phyloP scores from a whole-genome alignment of 2,888 invertebrate genomes.

The Synanthedon formicaeformis region DNA sequence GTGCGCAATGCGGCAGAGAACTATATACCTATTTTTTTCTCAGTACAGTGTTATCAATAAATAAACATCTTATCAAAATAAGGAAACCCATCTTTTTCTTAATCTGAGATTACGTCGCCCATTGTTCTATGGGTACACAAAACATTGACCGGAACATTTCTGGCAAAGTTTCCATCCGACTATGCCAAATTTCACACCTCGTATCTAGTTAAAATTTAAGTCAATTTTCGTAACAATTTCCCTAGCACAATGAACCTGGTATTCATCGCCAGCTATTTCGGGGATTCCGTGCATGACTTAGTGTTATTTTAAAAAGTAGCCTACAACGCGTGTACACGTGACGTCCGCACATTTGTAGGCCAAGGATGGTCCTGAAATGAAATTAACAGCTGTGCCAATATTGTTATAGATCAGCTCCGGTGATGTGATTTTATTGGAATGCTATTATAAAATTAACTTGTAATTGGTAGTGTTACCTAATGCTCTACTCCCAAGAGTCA shows the following conservation, averaged over 20 bases:
- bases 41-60: not conserved
- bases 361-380: conserved; percentile 35
- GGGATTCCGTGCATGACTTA: too few relatives aligned
- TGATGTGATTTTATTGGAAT: conserved; percentile 12
- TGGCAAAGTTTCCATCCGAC: conserved; percentile 23
- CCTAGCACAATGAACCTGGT: conserved; percentile 26
- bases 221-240: conserved; percentile 7
- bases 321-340: not conserved
- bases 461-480: not conserved
- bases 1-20: conserved; percentile 3
- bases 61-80: not conserved
- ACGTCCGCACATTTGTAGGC: conserved; percentile 19
- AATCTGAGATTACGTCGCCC: not conserved
- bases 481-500: too few relatives aligned
- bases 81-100: not conserved
- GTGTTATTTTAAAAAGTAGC: not conserved
- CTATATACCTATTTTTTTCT: not conserved
- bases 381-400: conserved; percentile 20
- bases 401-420: conserved; percentile 9
- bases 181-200: conserved; percentile 40
- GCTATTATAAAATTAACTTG: conserved; percentile 7
- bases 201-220: conserved; percentile 9
- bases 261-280: conserved; percentile 9
- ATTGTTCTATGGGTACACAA: not conserved
- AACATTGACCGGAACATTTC: conserved; percentile 10